These are phyloP conservation scores for Scalopus aquaticus DNA, from an alignment of 2,113 vertebrate genomes.

Conservation along the genomic window DNA sequence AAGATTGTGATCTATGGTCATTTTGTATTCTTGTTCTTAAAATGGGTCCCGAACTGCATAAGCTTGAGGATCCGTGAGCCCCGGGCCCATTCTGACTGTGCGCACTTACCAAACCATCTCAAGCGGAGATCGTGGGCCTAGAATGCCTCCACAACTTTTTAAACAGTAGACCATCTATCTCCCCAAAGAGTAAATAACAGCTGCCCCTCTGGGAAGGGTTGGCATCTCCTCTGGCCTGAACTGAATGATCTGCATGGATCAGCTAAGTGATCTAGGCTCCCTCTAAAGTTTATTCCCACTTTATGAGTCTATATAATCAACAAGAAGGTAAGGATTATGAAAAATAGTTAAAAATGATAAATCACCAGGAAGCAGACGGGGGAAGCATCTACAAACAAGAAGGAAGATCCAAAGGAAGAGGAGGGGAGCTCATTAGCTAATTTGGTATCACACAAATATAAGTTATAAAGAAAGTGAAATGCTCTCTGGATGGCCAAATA, in stretches of 20 bases:
- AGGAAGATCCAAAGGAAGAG: not conserved
- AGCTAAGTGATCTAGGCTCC: not conserved
- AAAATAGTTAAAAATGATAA: not conserved
- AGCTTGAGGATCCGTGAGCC: not conserved
- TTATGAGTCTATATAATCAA: not conserved
- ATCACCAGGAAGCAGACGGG: not conserved
- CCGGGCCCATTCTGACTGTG: not conserved
- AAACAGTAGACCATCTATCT: not conserved
- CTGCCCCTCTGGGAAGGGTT: not conserved
- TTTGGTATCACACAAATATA: not conserved
- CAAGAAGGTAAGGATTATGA: not conserved
- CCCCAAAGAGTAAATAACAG: not conserved
- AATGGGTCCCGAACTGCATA: not conserved
- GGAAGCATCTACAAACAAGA: not conserved
- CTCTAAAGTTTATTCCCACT: not conserved
- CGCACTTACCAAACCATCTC: not conserved
- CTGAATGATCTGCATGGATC: not conserved
- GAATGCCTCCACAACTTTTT: not conserved
- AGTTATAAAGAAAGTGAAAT: not conserved
- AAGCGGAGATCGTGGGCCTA: not conserved
- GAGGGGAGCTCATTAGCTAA: not conserved
- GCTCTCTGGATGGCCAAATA: not conserved
- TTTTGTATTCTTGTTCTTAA: conserved; percentile 12
- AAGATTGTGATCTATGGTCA: not conserved
- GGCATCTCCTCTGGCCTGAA: not conserved